A percentile compares a stretch with the other conserved stretches of the same genome.
phyloP scores from a whole-genome alignment of 2,888 invertebrate species.

The Pemphredon lugubris region DNA sequence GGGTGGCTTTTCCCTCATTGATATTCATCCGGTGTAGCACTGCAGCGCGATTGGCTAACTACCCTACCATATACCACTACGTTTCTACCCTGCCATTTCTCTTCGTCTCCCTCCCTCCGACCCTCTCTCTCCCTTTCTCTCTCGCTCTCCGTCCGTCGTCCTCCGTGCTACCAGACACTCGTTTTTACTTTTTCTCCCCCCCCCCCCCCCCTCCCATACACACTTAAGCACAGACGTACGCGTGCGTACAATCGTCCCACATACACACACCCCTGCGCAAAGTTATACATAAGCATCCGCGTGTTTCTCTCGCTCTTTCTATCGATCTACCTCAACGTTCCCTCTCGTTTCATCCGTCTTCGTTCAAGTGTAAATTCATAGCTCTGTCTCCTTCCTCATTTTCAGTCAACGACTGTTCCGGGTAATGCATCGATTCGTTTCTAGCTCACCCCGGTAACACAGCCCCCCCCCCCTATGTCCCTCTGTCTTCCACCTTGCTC shows the following conservation, averaged over 20 bases:
- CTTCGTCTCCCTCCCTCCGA: conserved; percentile 42
- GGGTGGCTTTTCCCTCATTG: conserved; percentile 76
- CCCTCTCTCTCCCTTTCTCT: conserved; percentile 21
- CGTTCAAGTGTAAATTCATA: conserved; percentile 54
- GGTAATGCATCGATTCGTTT: conserved; percentile 76
- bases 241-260: conserved; percentile 11
- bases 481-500: conserved; percentile 48
- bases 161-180: conserved; percentile 26
- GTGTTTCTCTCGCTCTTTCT: conserved; percentile 30
- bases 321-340: too few relatives aligned
- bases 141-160: conserved; percentile 29
- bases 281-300: conserved; percentile 37
- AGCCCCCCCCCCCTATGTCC: conserved; percentile 56
- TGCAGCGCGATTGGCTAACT: conserved; percentile 79
- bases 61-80: conserved; percentile 68
- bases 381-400: conserved; percentile 38
- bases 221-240: conserved; percentile 36
- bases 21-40: conserved; percentile 77
- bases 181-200: conserved; percentile 39
- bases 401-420: conserved; percentile 68
- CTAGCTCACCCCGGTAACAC: conserved; percentile 66
- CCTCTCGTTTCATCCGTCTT: conserved; percentile 42
- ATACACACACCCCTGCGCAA: conserved; percentile 1
- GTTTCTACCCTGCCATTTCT: conserved; percentile 51
- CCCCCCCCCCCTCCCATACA: conserved; percentile 20